Conservation (phyloP, 2,888 invertebrate species). For the Drosophila eohydei region DNA sequence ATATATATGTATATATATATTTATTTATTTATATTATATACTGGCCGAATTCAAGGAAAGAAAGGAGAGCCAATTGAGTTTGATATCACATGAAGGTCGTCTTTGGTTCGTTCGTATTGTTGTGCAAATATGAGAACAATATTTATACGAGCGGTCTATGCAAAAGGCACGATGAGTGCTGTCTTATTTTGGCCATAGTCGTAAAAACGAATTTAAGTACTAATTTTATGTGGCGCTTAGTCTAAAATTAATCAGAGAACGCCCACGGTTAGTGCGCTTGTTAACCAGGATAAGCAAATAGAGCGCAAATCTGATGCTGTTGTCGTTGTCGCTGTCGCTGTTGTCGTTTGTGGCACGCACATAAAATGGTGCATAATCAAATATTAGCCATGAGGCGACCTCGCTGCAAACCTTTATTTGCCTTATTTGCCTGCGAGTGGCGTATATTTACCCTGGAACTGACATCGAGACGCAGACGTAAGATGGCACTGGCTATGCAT, state of each 20-base stretch:
- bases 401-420: conserved; percentile 21
- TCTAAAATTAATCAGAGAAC: conserved; percentile 62
- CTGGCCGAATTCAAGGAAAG: background rate
- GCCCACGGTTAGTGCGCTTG: background rate
- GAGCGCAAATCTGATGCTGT: conserved; percentile 7
- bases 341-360: conserved; percentile 38
- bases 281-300: conserved; percentile 36
- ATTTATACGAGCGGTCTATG: background rate
- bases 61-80: background rate
- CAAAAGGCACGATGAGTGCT: background rate
- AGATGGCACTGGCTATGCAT: conserved; percentile 39
- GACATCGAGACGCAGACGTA: conserved; percentile 58
- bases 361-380: conserved; percentile 78
- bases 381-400: conserved; percentile 60
- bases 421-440: conserved; percentile 75
- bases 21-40: too few relatives aligned
- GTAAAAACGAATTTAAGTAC: conserved; percentile 41
- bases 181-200: conserved; percentile 17
- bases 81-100: background rate
- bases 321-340: conserved; percentile 9
- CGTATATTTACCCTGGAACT: conserved; percentile 75
- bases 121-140: conserved; percentile 32
- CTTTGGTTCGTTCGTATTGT: background rate
- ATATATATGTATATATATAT: background rate
- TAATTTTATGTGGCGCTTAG: conserved; percentile 45